phyloP scores from a whole-genome alignment of 2,113 vertebrate species.

The Rhabdomys dilectus region DNA sequence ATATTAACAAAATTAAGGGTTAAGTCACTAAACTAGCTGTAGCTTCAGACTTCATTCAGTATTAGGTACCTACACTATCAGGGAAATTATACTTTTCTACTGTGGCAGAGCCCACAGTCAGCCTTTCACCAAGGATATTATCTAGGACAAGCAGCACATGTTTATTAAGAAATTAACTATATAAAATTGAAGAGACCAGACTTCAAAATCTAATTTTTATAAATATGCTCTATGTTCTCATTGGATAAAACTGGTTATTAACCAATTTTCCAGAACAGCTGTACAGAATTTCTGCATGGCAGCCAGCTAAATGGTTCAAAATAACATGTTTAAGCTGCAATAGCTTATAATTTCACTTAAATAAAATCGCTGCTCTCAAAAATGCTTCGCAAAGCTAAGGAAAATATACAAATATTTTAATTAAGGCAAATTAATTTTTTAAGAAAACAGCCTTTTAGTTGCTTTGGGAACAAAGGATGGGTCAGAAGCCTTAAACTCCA shows the following conservation, averaged over 20 bases:
- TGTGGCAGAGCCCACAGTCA: conserved; percentile 57
- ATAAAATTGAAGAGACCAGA: conserved; percentile 75
- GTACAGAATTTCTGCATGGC: conserved; percentile 80
- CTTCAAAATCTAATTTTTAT: conserved; percentile 83
- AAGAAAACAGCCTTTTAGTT: conserved; percentile 73
- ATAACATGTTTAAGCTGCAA: conserved; percentile 66
- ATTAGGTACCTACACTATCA: conserved; percentile 30
- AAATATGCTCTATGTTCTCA: conserved; percentile 75
- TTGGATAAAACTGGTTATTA: conserved; percentile 83
- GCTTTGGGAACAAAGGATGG: conserved; percentile 79
- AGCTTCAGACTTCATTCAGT: conserved; percentile 57
- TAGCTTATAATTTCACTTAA: conserved; percentile 75
- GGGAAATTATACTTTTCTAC: conserved; percentile 59
- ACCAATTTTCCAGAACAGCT: conserved; percentile 83
- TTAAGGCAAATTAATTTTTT: conserved; percentile 74
- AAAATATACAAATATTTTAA: conserved; percentile 82
- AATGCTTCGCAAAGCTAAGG: conserved; percentile 69
- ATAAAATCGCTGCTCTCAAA: conserved; percentile 70
- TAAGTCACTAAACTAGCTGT: conserved; percentile 56
- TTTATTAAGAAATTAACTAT: conserved; percentile 72
- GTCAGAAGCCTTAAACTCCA: conserved; percentile 70
- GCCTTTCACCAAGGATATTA: neutral
- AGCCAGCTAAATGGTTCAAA: conserved; percentile 78
- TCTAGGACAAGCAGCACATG: conserved; percentile 28
- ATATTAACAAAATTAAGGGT: conserved; percentile 76